phyloP scores from a whole-genome alignment of 2,113 vertebrate species.

The Tychaedon coryphoeus region DNA sequence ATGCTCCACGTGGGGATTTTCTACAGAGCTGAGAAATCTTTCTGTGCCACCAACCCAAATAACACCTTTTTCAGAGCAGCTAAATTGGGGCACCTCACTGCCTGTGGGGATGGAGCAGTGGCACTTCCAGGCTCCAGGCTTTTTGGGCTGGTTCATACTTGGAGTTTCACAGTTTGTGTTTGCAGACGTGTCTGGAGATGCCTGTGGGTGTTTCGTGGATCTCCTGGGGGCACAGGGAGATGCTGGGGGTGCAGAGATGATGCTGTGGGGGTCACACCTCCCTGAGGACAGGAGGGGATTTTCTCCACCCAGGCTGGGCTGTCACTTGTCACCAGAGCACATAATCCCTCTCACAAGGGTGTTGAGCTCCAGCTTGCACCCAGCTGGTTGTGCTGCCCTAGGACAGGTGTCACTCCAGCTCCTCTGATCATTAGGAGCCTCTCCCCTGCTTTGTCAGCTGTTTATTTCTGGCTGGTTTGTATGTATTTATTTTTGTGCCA shows the following conservation, averaged over 20 bases:
- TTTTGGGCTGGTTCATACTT: not conserved
- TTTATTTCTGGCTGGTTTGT: constrained; percentile 41
- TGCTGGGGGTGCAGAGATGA: too few relatives aligned
- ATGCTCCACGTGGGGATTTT: not conserved
- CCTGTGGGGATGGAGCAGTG: not conserved
- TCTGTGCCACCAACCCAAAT: not conserved
- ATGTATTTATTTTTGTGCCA: constrained; percentile 32
- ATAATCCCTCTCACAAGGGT: not conserved
- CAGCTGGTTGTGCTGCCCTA: not conserved
- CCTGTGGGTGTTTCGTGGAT: not conserved
- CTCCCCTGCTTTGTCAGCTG: not conserved
- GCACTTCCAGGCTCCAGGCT: not conserved
- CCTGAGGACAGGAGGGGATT: not conserved
- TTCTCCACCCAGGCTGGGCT: not conserved
- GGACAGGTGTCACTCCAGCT: not conserved
- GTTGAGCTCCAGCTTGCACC: not conserved
- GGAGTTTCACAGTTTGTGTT: not conserved
- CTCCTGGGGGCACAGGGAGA: accelerated
- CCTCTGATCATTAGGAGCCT: not conserved
- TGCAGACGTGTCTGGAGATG: accelerated
- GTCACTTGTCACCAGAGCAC: not conserved
- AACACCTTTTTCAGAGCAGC: not conserved
- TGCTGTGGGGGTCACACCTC: accelerated
- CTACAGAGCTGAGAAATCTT: not conserved
- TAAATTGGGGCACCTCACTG: not conserved